Evolutionary conservation across 2,888 invertebrate genomes (phyloP), one percentile per base, ranked within the genome.

Genomic region (Macrosiphum euphorbiae): DNA sequence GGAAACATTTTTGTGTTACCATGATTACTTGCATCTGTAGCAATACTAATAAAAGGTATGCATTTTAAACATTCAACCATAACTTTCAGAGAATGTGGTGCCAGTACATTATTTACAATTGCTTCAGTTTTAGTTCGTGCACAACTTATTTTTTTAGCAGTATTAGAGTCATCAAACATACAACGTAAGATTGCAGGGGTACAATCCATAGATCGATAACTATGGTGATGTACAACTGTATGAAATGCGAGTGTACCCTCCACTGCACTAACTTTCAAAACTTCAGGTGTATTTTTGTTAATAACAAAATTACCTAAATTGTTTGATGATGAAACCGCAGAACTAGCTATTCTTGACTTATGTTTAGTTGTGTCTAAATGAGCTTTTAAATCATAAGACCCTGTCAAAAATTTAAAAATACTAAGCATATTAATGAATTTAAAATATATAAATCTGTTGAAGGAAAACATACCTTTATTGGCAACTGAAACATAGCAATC

Each of bases 161-260:
- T 55, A 55, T 88, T 88, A 35, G 88, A 88, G 10, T 88, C 88
- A 50, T 87, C 87, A 87, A 87, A 87, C 50, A 87, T 87, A 87
- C 35, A 44, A 44, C 47, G 44, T 85, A 85, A 78, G 24, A 24
- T 13, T 84, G 41, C 86, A 87, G 86, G 86, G 1, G 87, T 87
- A 52, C 52, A 52, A n/a, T 52, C 52, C 52, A 52, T 87, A 16
- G 52, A 87, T 50, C 50, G n/a, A 50, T 52, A 87, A 87, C 86
- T 87, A 28, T 87, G 26, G 50, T 87, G 86, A 50, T 50, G 86
- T 87, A 87, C 86, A 28, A 87, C 86, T 50, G 50, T 87, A 87
- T 50, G 86, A 87, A 87, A 87, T 87, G 86, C 86, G 28, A 87
- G 86, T 10, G 86, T 87, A 50, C 86, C 86, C 20, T 87, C 86